Evolutionary conservation across 2,113 vertebrate species (phyloP).

Genomic region (Clarias batrachus): DNA sequence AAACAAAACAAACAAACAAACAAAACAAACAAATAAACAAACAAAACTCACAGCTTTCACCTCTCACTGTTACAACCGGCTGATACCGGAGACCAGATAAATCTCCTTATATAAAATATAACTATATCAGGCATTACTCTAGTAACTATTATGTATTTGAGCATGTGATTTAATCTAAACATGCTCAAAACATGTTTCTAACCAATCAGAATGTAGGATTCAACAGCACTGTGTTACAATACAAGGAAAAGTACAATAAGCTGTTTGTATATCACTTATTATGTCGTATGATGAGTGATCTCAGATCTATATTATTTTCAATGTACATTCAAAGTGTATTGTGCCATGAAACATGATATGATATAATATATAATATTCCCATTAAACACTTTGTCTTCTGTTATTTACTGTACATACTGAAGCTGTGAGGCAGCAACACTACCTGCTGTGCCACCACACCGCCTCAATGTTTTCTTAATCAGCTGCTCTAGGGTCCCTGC

Average conservation of each 20-base stretch:
- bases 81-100: not conserved
- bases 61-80: not conserved
- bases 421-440: not conserved
- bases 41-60: not conserved
- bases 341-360: not conserved
- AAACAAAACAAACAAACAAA: no score
- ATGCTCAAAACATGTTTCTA: no score
- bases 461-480: slow-evolving; percentile 9
- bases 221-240: not conserved
- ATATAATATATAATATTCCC: not conserved
- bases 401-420: not conserved
- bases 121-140: not conserved
- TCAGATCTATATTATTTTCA: not conserved
- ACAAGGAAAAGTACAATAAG: not conserved
- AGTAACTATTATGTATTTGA: not conserved
- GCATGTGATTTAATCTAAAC: not conserved
- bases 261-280: not conserved
- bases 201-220: not conserved
- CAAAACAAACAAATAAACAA: no score
- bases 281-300: not conserved
- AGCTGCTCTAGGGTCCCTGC: not conserved
- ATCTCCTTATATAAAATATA: not conserved
- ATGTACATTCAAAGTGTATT: not conserved
- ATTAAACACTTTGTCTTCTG: not conserved
- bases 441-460: not conserved